Evolutionary conservation across 2,888 invertebrate genomes (phyloP), one percentile per base, ranked within the genome.

Genomic region (Gasteruption jaculator): DNA sequence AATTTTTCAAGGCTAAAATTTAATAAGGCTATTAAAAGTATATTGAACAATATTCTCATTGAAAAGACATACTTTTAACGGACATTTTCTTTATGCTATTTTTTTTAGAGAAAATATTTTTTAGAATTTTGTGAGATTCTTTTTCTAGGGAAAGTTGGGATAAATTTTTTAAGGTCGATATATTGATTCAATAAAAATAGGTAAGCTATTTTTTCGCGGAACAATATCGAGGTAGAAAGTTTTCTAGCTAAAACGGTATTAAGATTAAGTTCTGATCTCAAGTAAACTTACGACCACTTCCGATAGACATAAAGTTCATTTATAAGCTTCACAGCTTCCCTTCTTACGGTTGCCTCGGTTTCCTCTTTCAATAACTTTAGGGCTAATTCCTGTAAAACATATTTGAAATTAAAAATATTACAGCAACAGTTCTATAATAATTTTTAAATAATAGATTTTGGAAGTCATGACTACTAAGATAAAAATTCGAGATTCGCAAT

Each of bases 291-390:
- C 12, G 78, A 71, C 52, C 85, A 75, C 55, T 80, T 80, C 21
- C 81, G 75, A 56, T 83, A 75, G 46, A 80, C 76, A 56, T 83
- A 85, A 22, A 89, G 74, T 46, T 79, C 78, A 36, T 77, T 77
- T 8, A 88, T 75, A 2, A 86, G 75, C 31, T 71, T 71, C 30
- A 84, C 81, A 0, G 85, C 84, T 67, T 88, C 86, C 44, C 80
- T 80, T 29, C 89, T 76, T 0, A 89, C 87, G 35, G 87, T 80
- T 2, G 85, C 89, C 68, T 90, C 89, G 40, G 79, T 81, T 59
- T 86, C 87, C 34, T 78, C 74, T 16, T 76, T 74, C 2, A 87
- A 65, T 21, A 83, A 74, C 19, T 69, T 60, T 20, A 86, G 71
- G 36, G 82, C 71, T 50, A 72, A 72, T 38, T 68, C 59, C 75